Evolutionary conservation across 2,888 invertebrate genomes (phyloP), one percentile per base, ranked within the genome.

Genomic region (Chrysolina americana): DNA sequence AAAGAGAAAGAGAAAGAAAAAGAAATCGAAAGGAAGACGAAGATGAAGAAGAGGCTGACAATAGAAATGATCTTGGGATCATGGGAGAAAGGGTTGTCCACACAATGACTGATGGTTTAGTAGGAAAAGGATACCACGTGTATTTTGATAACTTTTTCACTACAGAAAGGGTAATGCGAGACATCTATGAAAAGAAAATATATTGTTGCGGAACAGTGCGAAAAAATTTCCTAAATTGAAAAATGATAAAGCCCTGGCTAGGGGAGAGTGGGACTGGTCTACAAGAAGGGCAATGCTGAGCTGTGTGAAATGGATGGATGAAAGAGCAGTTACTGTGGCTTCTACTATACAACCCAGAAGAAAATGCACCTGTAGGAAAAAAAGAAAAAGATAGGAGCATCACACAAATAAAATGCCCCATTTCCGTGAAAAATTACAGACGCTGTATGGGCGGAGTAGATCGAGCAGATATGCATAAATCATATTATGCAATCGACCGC

Each of bases 141-240:
- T 50, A 19, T 17, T 17, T 50, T n/a, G 48, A 50, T 50, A 50
- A 50, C n/a, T 50, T 50, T 50, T 50, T 50, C 48, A 50, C 48
- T n/a, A 50, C 48, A 13, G 19, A n/a, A n/a, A 48, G 15, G 15
- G 15, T 48, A 13, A 1, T 48, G 4, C 48, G 28, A 28, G 28
- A 28, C 28, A 28, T 28, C 2, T 28, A 28, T 28, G 28, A 28
- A 48, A 48, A 17, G 8, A 17, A 48, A 17, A 48, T 1, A 48
- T 48, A 15, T 1, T 48, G 48, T 48, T 48, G 48, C 17, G 48
- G 48, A 15, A 48, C 48, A 15, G 48, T 48, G 8, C 13, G 48
- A 17, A 5, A 15, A 48, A 48, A 15, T n/a, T n/a, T 1, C 48
- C 17, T n/a, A n/a, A 48, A 13, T 48, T 48, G 8, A 13, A 44